Percentiles rank a stretch among this genome's conserved stretches.
These are phyloP conservation scores for Lophotriccus pileatus DNA, from an alignment of 2,797 vertebrate species.

Conservation along the genomic window DNA sequence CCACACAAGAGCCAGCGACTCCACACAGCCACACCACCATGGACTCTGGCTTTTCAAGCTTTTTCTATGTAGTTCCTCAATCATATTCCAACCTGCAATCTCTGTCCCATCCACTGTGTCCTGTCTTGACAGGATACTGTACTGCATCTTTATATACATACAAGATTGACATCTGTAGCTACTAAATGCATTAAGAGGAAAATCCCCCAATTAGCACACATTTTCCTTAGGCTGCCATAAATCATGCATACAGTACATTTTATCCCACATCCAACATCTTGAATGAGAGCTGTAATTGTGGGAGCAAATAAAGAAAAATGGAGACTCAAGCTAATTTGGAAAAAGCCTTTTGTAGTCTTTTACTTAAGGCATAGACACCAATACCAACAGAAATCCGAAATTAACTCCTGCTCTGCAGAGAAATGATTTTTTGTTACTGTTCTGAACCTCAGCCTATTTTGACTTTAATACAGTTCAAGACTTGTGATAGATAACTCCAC, in stretches of 20 bases:
- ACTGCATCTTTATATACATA: not conserved
- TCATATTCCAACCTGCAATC: not conserved
- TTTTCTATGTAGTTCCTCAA: not conserved
- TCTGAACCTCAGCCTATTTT: not conserved
- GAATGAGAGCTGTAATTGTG: slow-evolving; percentile 8
- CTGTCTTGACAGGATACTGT: not conserved
- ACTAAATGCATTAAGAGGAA: not conserved
- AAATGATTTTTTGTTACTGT: not conserved
- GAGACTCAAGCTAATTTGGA: not conserved
- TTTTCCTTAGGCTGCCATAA: slow-evolving; percentile 11
- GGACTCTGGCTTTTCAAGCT: not conserved
- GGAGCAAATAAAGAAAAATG: slow-evolving; percentile 4
- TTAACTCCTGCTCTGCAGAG: not conserved
- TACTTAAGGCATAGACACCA: not conserved
- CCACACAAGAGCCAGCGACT: slow-evolving; percentile 39
- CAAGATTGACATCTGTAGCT: not conserved
- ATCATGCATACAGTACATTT: not conserved
- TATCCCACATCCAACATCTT: not conserved
- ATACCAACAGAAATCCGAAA: not conserved
- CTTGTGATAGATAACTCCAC: slow-evolving; percentile 12
- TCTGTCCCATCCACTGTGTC: not conserved
- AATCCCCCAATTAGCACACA: not conserved
- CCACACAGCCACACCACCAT: not conserved
- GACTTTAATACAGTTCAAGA: not conserved
- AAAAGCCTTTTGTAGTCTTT: not conserved